A percentile compares a stretch with the other conserved stretches of the same genome.
Evolutionary conservation across 2,113 vertebrate genomes (phyloP).

Genomic region (Platycercus adscitus): DNA sequence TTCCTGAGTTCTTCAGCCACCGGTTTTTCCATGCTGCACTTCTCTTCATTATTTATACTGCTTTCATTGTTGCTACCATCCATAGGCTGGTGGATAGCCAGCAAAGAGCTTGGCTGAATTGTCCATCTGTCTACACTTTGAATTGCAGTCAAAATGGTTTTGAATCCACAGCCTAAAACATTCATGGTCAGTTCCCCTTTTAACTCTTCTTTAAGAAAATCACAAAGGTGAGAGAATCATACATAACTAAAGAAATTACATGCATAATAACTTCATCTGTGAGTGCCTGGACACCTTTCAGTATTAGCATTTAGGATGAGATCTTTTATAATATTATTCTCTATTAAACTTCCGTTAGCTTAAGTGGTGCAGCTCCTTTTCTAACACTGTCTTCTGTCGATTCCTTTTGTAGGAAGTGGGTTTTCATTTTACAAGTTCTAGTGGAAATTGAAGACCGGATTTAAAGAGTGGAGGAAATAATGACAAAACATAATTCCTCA

Average conservation of each 20-base stretch:
- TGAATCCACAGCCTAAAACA: background rate
- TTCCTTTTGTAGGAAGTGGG: background rate
- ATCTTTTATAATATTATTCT: background rate
- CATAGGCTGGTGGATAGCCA: background rate
- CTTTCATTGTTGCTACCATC: background rate
- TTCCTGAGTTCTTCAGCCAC: background rate
- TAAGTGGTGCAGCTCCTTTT: background rate
- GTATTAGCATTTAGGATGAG: background rate
- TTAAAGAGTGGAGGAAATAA: background rate
- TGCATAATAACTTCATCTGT: background rate
- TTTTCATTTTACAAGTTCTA: background rate
- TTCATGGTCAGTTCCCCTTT: background rate
- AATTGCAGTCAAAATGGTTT: slow-evolving; percentile 5
- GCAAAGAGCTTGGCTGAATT: background rate
- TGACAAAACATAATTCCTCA: background rate
- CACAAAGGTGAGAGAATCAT: background rate
- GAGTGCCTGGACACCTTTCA: background rate
- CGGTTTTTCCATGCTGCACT: slow-evolving; percentile 10
- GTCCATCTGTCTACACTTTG: background rate
- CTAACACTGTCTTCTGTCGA: background rate
- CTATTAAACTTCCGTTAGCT: background rate
- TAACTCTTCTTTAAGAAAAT: background rate
- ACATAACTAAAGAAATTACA: background rate
- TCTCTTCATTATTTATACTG: background rate
- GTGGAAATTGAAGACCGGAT: background rate